Evolutionary conservation across 2,888 invertebrate genomes (phyloP), one percentile per base, ranked within the genome.

Genomic region (Heliconius hortense): DNA sequence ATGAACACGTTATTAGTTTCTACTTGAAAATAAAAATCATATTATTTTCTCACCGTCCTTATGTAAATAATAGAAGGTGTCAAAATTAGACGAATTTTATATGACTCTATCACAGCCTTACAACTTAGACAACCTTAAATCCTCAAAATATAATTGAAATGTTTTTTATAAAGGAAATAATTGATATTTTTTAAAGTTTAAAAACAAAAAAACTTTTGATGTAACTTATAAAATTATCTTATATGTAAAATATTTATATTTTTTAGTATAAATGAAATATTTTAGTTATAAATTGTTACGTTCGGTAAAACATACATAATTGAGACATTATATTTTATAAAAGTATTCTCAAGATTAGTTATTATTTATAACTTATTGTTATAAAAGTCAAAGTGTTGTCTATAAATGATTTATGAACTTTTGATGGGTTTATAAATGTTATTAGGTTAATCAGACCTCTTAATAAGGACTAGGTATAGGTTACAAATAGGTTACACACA

Each of bases 401-500:
- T 72, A 72, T 72, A 73, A 35, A 73, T 66, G 31, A 73, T 56
- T 66, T 73, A 31, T 56, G 56, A 59, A 73, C 56, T 67, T 69
- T 62, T 24, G 39, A 53, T 60, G 74, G 28, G 24, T 56, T 74
- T 74, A 69, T 74, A 74, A 74, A 70, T 70, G 74, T 74, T 69
- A 73, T 75, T 72, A 77, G 75, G 48, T 75, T 75, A 68, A 70
- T 66, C 70, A 53, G 67, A 60, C 71, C 73, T 69, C 69, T 71
- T 68, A 75, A 48, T 67, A 67, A 73, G 75, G 73, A 72, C 63
- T 69, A 69, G 56, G 69, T 75, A 76, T 77, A 76, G 79, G 75
- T 77, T 75, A 76, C 75, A 79, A 67, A 67, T 75, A 77, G 73
- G 73, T 75, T 68, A 70, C 74, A 74, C 74, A 74, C 74, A 71